phyloP scores from a whole-genome alignment of 2,888 invertebrate species.

The Melinaea marsaeus region DNA sequence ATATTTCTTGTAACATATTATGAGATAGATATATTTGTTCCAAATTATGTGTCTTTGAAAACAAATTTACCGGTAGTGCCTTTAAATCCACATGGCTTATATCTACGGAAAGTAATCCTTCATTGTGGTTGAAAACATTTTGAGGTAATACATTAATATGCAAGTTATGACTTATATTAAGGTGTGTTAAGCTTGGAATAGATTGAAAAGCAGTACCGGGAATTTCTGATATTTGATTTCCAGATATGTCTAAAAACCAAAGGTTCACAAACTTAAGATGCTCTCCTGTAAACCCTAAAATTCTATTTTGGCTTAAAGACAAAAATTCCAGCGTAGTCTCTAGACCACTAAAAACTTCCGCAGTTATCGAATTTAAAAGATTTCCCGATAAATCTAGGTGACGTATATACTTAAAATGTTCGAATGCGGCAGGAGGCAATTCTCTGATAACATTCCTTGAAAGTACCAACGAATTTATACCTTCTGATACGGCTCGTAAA shows the following conservation, averaged over 20 bases:
- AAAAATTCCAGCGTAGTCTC: conserved; percentile 85
- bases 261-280: conserved; percentile 81
- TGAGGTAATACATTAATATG: conserved; percentile 81
- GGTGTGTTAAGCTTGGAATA: conserved; percentile 81
- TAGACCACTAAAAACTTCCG: conserved; percentile 86
- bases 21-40: conserved; percentile 83
- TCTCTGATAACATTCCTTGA: conserved; percentile 92
- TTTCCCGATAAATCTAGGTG: conserved; percentile 89
- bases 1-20: conserved; percentile 86
- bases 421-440: conserved; percentile 88
- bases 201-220: conserved; percentile 82
- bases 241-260: conserved; percentile 85
- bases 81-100: conserved; percentile 86
- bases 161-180: conserved; percentile 87
- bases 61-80: conserved; percentile 83
- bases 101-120: conserved; percentile 83
- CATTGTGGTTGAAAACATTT: conserved; percentile 83
- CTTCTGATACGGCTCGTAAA: conserved; percentile 83
- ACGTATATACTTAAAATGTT: conserved; percentile 84
- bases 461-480: conserved; percentile 84
- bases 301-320: conserved; percentile 85
- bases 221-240: conserved; percentile 86
- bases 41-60: conserved; percentile 82
- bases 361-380: conserved; percentile 82
- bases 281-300: conserved; percentile 81